Conservation (phyloP, 2,113 vertebrate species). For the Zapus hudsonius region DNA sequence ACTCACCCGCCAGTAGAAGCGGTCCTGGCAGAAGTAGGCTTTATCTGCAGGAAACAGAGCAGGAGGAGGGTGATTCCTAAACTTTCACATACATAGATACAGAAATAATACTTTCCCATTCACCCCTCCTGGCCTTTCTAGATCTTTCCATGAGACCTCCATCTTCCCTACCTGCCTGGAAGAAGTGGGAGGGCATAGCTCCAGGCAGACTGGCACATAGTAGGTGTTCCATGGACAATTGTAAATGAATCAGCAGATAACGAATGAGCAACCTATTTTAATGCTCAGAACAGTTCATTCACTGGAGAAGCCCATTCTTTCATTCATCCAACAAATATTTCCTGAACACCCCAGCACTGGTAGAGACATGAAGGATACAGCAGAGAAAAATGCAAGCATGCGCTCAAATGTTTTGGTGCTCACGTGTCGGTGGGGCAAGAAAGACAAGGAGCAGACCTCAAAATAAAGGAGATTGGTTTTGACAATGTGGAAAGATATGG, state of each 20-base stretch:
- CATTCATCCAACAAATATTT: slow-evolving; percentile 1
- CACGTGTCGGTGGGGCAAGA: background rate
- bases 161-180: background rate
- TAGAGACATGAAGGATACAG: background rate
- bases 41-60: slow-evolving; percentile 79
- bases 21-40: slow-evolving; percentile 89
- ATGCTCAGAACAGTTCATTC: slow-evolving; percentile 14
- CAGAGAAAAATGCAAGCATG: background rate
- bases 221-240: background rate
- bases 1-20: slow-evolving; percentile 91
- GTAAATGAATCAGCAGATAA: slow-evolving; percentile 8
- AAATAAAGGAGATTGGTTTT: slow-evolving; percentile 6
- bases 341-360: background rate
- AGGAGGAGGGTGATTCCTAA: background rate
- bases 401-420: background rate
- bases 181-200: background rate
- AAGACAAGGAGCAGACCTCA: background rate
- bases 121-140: background rate
- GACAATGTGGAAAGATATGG: background rate
- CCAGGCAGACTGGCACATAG: background rate
- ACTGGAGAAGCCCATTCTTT: background rate
- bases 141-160: background rate
- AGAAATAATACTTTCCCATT: background rate
- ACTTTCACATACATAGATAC: background rate
- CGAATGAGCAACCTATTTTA: background rate